Evolutionary conservation across 2,113 vertebrate genomes (phyloP), one percentile per base, ranked within the genome.

Genomic region (Plestiodon gilberti): DNA sequence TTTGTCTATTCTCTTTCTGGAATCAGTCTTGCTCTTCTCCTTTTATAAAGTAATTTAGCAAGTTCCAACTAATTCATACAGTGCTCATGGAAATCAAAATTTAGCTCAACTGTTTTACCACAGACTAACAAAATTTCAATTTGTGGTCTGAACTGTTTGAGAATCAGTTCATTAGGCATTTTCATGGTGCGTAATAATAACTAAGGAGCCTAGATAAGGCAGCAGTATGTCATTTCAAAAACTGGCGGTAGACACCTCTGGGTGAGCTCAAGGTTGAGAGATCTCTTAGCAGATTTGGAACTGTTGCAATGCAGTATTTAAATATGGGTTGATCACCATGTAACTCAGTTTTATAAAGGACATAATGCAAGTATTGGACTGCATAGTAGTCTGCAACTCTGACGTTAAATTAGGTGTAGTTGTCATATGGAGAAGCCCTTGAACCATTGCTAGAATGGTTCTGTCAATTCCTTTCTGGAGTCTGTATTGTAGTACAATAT

Each of bases 291-390:
- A 77, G 43, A 6, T 9, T 57, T 77, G 74, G n/a, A 77, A 77
- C 1, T 85, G 48, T 67, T 67, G 61, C 74, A 65, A 18, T 22
- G 9, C 10, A 59, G 8, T 78, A 5, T 43, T 35, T 73, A 33
- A 73, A 82, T 22, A 59, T 18, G 52, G 18, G 1, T 33, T 43
- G 38, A 28, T 15, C 55, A 48, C 70, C 25, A 62, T 11, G 61
- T 25, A 10, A 0, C 18, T 82, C 35, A 6, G 0, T 13, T 0
- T 13, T 1, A 2, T n/a, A 67, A 22, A n/a, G 17, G 1, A 4
- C 25, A 64, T 25, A 80, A 40, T 28, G 38, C 35, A 64, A 3
- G 2, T 52, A 65, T 57, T 25, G 25, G 23, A 69, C 30, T 82
- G 17, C 38, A 35, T 20, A 18, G 25, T 61, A 35, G 25, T 61